Percentiles rank a stretch among this genome's conserved stretches.
Evolutionary conservation across 2,888 invertebrate species (phyloP).

Genomic region (Lysandra coridon): DNA sequence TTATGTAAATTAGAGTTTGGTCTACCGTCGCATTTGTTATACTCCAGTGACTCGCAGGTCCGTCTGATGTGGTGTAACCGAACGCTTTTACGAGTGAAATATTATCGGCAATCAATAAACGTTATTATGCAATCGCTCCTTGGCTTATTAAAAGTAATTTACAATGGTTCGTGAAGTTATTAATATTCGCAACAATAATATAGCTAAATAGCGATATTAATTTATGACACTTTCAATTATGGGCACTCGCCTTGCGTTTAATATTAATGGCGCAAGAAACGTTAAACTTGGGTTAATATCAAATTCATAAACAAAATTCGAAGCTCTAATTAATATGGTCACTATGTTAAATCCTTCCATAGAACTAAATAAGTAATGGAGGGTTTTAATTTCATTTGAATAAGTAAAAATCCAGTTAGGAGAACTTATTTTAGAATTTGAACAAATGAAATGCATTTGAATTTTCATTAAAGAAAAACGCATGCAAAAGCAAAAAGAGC

Average conservation of each 20-base stretch:
- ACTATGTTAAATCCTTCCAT: neutral
- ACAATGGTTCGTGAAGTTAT: neutral
- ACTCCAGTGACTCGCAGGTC: neutral
- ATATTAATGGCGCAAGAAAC: neutral
- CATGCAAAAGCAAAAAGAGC: slow-evolving; percentile 59
- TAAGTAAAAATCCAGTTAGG: slow-evolving; percentile 23
- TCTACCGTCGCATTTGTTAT: slow-evolving; percentile 17
- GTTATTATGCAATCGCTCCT: neutral
- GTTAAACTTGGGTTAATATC: neutral
- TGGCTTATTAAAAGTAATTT: neutral
- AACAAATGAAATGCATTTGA: slow-evolving; percentile 47
- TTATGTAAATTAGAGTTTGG: slow-evolving; percentile 36
- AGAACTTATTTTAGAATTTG: slow-evolving; percentile 16
- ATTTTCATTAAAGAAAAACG: slow-evolving; percentile 51
- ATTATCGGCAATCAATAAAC: slow-evolving; percentile 1
- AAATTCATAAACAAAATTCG: neutral
- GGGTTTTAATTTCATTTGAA: slow-evolving; percentile 37
- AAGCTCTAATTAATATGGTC: neutral
- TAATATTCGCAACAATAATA: neutral
- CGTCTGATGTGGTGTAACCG: neutral
- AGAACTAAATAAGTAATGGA: slow-evolving; percentile 4
- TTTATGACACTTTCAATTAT: slow-evolving; percentile 25
- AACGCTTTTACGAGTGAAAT: neutral
- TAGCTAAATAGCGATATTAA: slow-evolving; percentile 8
- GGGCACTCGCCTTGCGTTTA: slow-evolving; percentile 7